phyloP scores from a whole-genome alignment of 2,797 vertebrate species.

The Tragopan temminckii region DNA sequence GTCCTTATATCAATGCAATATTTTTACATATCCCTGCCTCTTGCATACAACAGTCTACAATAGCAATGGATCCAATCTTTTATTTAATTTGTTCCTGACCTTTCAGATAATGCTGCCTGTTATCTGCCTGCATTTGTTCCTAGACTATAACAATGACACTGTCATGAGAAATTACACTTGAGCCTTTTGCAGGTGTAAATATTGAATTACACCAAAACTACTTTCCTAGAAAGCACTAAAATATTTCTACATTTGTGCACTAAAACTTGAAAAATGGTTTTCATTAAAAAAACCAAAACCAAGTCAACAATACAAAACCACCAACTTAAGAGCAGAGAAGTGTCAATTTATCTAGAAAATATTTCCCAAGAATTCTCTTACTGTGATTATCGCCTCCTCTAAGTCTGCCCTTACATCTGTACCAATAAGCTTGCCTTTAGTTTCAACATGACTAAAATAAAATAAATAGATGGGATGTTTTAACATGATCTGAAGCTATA shows the following conservation, averaged over 20 bases:
- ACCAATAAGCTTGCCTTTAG: not conserved
- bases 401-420: not conserved
- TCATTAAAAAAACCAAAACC: too few species aligned
- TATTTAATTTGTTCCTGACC: slow-evolving; percentile 52
- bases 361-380: not conserved
- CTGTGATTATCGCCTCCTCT: not conserved
- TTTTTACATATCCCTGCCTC: not conserved
- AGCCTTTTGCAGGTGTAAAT: not conserved
- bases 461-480: not conserved
- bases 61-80: slow-evolving; percentile 32
- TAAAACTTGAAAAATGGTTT: not conserved
- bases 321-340: not conserved
- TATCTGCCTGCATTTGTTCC: slow-evolving; percentile 10
- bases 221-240: not conserved
- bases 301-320: not conserved
- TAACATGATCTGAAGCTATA: not conserved
- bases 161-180: not conserved
- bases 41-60: not conserved
- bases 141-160: not conserved
- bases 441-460: not conserved
- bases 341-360: not conserved
- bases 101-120: slow-evolving; percentile 28
- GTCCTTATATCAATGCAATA: not conserved
- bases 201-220: not conserved
- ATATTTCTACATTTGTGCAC: not conserved